Evolutionary conservation across 2,888 invertebrate genomes (phyloP), one percentile per base, ranked within the genome.

Genomic region (Hermodice carunculata): DNA sequence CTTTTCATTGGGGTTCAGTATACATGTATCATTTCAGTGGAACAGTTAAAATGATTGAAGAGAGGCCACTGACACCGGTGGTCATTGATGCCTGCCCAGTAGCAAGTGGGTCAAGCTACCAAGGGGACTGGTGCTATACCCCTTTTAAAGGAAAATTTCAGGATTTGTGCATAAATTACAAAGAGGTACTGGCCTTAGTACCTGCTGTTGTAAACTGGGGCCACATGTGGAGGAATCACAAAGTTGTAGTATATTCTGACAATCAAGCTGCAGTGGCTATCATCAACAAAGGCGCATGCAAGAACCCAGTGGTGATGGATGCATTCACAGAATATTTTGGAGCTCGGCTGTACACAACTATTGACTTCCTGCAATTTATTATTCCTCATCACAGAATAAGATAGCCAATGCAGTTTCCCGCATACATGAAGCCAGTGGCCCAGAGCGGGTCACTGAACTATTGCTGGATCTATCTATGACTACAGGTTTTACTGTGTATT

Each of bases 241-340:
- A 3, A 3, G 53, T 53, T 2, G 34, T 34, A 4, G n/a, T 44
- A 17, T 31, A 44, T n/a, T 24, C 49, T 37, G 60, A 60, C 40
- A 60, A 49, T 28, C 26, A 37, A 28, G 19, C 17, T 1, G 49
- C 60, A 1, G 29, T 34, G 11, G 51, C 37, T 6, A 37, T 49
- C 34, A 28, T 60, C 6, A 60, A 60, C 49, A 60, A 60, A 19
- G 60, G 49, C 3, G 22, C 51, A 8, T 49, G 46, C 8, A 22
- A n/a, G 11, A 31, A 44, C 29, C 46, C 44, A 3, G 6, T 29
- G 8, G 24, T 58, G 2, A 58, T 58, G 58, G 3, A 2, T 3
- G 8, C 28, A 6, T 6, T 58, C 14, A 1, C 46, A 2, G 3
- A 14, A 6, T 58, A 6, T 44, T 58, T 24, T 58, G 58, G 46